A percentile compares a stretch with the other conserved stretches of the same genome.
Evolutionary conservation across 2,888 invertebrate genomes (phyloP).

Genomic region (Chesias legatella): DNA sequence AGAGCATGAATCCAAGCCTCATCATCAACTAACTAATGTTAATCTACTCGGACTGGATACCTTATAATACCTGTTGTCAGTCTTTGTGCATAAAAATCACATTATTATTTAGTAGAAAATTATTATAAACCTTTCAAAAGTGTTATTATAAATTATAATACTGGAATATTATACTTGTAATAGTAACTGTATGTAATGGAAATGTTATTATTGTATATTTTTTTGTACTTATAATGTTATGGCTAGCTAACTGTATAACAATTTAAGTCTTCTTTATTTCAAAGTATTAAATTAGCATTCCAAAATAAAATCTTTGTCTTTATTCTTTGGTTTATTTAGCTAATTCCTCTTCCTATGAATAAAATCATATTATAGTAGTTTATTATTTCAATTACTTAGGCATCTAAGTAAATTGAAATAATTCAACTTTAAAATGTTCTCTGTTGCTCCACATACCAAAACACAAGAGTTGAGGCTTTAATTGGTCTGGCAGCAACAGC

Average conservation of each 20-base stretch:
- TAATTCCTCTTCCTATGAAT: no score
- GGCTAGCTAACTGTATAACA: constrained; percentile 39
- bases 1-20: constrained; percentile 53
- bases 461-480: no score
- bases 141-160: constrained; percentile 30
- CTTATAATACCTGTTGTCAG: constrained; percentile 30
- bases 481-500: no score
- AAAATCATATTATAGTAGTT: no score
- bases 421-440: no score
- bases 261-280: constrained; percentile 35
- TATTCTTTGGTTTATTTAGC: constrained; percentile 30
- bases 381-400: no score
- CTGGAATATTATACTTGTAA: constrained; percentile 42
- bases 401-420: no score
- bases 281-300: constrained; percentile 64
- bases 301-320: constrained; percentile 47
- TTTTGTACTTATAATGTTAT: constrained; percentile 40
- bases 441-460: no score
- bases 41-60: constrained; percentile 18
- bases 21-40: constrained; percentile 24
- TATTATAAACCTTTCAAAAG: constrained; percentile 29
- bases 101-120: constrained; percentile 32
- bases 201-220: constrained; percentile 44
- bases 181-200: constrained; percentile 34
- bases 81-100: constrained; percentile 41